Evolutionary conservation across 2,797 vertebrate genomes (phyloP), one percentile per base, ranked within the genome.

Genomic region (Sebastes oblongus): DNA sequence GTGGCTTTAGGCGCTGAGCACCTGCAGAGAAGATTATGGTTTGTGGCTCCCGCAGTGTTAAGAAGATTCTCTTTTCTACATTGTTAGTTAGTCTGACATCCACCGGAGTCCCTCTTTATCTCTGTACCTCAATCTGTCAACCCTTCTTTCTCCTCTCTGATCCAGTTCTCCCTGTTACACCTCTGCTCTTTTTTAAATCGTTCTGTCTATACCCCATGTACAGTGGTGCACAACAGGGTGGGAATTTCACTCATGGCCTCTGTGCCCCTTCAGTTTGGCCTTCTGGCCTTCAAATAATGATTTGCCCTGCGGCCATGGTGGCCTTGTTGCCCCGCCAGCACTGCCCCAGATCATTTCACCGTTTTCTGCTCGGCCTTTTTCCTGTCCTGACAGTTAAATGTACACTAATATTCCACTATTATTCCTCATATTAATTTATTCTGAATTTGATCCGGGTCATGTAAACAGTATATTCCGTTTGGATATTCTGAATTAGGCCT

Each of bases 1-100:
- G 69, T 74, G 30, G 55, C 75, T 79, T 66, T 73, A 81, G 76
- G 74, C 55, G 2, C 78, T 65, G 36, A 78, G 69, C 70, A 80
- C 88, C 81, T 80, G 66, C 75, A 54, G 81, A 75, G 82, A 75
- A 85, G 85, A 90, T 89, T 83, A 89, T 72, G 20, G 66, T 69
- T 79, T 84, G 59, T 54, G 46, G 77, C 60, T 61, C 30, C 39
- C 29, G 39, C 9, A 55, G 24, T 71, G 25, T 74, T 85, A 64
- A 78, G n/a, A 69, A 36, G 56, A 72, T 77, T 77, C 54, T 82
- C 34, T 72, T 64, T 78, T 32, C 30, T 42, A 22, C 62, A 83
- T 78, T 79, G 14, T 74, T 74, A 59, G 65, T 72, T 20, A 56
- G 54, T 61, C 42, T 56, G 67, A 52, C 62, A 24, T 79, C 59